phyloP scores from a whole-genome alignment of 2,797 vertebrate species.

The Danionella dracula region DNA sequence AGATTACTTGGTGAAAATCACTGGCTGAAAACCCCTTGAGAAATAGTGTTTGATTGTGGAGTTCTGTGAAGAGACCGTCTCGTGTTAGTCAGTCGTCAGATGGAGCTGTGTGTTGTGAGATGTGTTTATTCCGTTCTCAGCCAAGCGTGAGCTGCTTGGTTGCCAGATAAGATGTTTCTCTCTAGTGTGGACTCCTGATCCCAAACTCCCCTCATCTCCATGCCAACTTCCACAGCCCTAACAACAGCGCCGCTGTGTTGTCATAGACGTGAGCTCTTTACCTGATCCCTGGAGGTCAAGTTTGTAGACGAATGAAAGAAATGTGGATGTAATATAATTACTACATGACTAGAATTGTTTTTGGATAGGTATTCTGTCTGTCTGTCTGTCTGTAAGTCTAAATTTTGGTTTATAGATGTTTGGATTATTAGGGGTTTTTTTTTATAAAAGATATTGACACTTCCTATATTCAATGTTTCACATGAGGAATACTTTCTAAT shows the following conservation, averaged over 20 bases:
- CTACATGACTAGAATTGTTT: too few species aligned
- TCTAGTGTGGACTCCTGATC: conserved; percentile 55
- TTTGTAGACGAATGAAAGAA: conserved; percentile 5
- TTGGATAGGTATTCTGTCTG: too few species aligned
- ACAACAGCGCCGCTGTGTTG: conserved; percentile 59
- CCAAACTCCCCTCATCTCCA: conserved; percentile 55
- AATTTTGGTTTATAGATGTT: too few species aligned
- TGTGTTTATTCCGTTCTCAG: conserved; percentile 18
- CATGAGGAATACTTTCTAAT: too few species aligned
- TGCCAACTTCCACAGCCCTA: conserved; percentile 54
- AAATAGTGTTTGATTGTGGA: too few species aligned
- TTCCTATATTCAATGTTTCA: too few species aligned
- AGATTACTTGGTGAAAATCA: too few species aligned
- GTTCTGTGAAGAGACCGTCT: too few species aligned
- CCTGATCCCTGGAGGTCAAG: conserved; percentile 36
- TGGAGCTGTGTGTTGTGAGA: neutral
- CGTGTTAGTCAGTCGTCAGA: neutral
- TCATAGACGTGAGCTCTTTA: conserved; percentile 42
- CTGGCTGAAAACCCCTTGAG: too few species aligned
- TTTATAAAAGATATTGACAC: too few species aligned
- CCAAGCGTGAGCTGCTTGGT: conserved; percentile 42
- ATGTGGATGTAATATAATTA: neutral
- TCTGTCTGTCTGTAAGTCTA: too few species aligned
- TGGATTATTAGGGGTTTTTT: too few species aligned
- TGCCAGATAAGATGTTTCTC: conserved; percentile 53